A percentile compares a stretch with the other conserved stretches of the same genome.
These are phyloP conservation scores for Stegostoma tigrinum DNA, from an alignment of 2,113 vertebrate genomes.

Conservation along the genomic window DNA sequence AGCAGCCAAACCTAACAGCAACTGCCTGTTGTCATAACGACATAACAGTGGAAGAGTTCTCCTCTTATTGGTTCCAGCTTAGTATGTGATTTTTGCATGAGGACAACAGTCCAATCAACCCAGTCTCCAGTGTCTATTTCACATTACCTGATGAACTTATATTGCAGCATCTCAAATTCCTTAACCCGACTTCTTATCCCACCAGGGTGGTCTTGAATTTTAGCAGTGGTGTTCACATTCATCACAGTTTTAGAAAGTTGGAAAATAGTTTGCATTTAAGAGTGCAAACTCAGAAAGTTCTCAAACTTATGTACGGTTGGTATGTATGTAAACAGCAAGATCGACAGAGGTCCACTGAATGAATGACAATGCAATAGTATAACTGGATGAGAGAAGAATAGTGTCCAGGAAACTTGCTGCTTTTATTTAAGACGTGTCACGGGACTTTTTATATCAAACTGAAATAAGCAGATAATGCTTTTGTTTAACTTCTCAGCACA, in stretches of 20 bases:
- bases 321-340: background rate
- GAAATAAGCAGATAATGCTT: background rate
- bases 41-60: background rate
- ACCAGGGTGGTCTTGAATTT: background rate
- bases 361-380: background rate
- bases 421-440: background rate
- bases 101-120: background rate
- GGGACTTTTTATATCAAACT: background rate
- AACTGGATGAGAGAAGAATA: background rate
- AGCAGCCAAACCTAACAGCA: slow-evolving; percentile 17
- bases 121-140: background rate
- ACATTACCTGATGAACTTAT: background rate
- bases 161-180: background rate
- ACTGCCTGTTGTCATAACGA: background rate
- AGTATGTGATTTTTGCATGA: background rate
- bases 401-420: background rate
- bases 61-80: slow-evolving; percentile 12
- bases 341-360: background rate
- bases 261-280: background rate
- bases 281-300: background rate
- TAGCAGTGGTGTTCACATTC: background rate
- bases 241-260: background rate
- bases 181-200: background rate
- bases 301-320: background rate
- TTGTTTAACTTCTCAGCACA: background rate